Evolutionary conservation across 1,140 invertebrate genomes (phyloP), one percentile per base, ranked within the genome.

Genomic region (Cryptotermes secundus): DNA sequence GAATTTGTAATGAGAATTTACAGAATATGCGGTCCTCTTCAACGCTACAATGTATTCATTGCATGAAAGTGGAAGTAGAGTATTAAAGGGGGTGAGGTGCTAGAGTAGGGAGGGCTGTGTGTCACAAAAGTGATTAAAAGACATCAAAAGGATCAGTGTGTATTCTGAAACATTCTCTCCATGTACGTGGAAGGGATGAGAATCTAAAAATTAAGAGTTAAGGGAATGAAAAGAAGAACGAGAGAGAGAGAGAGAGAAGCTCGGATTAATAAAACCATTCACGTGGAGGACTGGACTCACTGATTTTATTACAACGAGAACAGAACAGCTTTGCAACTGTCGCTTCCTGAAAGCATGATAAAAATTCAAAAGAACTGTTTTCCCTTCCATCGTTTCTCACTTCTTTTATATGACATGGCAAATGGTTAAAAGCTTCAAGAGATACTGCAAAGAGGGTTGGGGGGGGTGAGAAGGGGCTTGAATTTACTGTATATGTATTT

Each of bases 81-180:
- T n/a, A n/a, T n/a, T 72, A 4, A 31, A 72, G 4, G n/a, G 59
- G 59, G 59, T 9, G 16, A 72, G 53, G 53, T 7, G 59, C 59
- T 72, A 72, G 26, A 31, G 59, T n/a, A 16, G 59, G 59, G 31
- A 14, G 26, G 59, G 26, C 14, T 22, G 1, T 26, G 59, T 72
- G n/a, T n/a, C 59, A 72, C 59, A 72, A 72, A 72, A 72, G 59
- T 72, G 59, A 72, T 72, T 72, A 72, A n/a, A n/a, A 72, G 59
- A 72, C 59, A 72, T 72, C 59, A 72, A 72, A 72, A 72, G 59
- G 59, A 72, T 72, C 59, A 72, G 45, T 72, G 59, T 72, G n/a
- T 72, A 72, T 72, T 72, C 10, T 72, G 59, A n/a, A 59, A 59
- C 59, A 72, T 26, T 72, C 26, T 72, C 59, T 7, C 59, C n/a